phyloP scores from a whole-genome alignment of 1,140 invertebrate genomes.

The Phocides pigmalion region DNA sequence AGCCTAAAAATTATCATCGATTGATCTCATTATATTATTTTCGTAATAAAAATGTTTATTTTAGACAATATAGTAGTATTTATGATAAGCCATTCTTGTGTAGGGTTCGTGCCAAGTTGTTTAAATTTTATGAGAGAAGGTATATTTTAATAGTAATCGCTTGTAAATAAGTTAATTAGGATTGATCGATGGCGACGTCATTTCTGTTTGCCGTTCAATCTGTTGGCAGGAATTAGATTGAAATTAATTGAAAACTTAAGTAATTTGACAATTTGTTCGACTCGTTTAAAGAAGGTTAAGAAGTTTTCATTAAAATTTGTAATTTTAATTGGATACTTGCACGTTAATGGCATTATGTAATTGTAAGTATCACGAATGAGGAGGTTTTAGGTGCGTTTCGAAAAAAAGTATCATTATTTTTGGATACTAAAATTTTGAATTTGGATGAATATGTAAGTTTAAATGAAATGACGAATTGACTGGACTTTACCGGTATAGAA shows the following conservation, averaged over 20 bases:
- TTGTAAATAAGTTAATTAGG: conserved; percentile 55
- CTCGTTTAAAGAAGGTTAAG: too few species aligned
- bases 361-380: too few species aligned
- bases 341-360: too few species aligned
- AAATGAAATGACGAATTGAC: conserved; percentile 4
- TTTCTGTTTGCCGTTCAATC: conserved; percentile 41
- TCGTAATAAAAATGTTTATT: conserved; percentile 76
- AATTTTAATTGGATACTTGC: too few species aligned
- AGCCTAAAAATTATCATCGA: conserved; percentile 80
- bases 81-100: conserved; percentile 46
- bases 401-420: too few species aligned
- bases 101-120: conserved; percentile 62
- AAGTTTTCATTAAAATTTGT: too few species aligned
- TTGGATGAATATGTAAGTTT: too few species aligned
- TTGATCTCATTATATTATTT: conserved; percentile 81
- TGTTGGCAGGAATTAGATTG: conserved; percentile 22
- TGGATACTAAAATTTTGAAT: too few species aligned
- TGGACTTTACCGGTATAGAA: conserved; percentile 32
- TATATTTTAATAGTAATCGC: conserved; percentile 59
- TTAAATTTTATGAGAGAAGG: conserved; percentile 57
- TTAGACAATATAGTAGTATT: conserved; percentile 44
- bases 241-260: conserved; percentile 21
- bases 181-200: conserved; percentile 39
- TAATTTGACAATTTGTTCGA: neutral
- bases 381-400: too few species aligned